A percentile compares a stretch with the other conserved stretches of the same genome.
These are phyloP conservation scores for Cataglyphis hispanica DNA, from an alignment of 1,140 invertebrate genomes.

Conservation along the genomic window DNA sequence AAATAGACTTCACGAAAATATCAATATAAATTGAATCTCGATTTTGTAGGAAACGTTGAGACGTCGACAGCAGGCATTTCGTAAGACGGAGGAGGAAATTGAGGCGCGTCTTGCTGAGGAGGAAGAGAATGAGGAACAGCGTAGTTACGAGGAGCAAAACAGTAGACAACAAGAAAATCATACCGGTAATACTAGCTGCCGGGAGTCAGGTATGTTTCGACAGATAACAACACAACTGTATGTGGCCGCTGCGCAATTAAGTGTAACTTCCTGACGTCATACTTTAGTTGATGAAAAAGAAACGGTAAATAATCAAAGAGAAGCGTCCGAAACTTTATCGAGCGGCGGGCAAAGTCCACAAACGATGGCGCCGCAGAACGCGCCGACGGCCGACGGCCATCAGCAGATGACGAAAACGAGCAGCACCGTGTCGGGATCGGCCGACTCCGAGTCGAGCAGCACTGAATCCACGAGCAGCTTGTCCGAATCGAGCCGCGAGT, in stretches of 20 bases:
- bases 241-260: slow-evolving; percentile 65
- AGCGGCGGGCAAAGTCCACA: slow-evolving; percentile 81
- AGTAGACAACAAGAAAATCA: slow-evolving; percentile 82
- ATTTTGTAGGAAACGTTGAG: slow-evolving; percentile 83
- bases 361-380: slow-evolving; percentile 73
- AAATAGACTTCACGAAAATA: neutral
- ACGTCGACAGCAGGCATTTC: slow-evolving; percentile 86
- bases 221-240: slow-evolving; percentile 65
- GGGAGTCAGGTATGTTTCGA: slow-evolving; percentile 83
- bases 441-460: slow-evolving; percentile 77
- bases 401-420: slow-evolving; percentile 70
- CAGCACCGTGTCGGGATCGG: slow-evolving; percentile 77
- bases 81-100: slow-evolving; percentile 87
- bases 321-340: slow-evolving; percentile 83
- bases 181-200: slow-evolving; percentile 85
- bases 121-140: slow-evolving; percentile 82
- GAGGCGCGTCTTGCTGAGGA: slow-evolving; percentile 85
- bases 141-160: slow-evolving; percentile 71
- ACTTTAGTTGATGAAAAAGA: slow-evolving; percentile 86
- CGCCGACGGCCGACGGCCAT: slow-evolving; percentile 53
- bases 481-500: slow-evolving; percentile 75
- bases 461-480: slow-evolving; percentile 71
- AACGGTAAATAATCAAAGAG: slow-evolving; percentile 85
- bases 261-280: slow-evolving; percentile 78
- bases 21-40: neutral